Evolutionary conservation across 2,113 vertebrate genomes (phyloP), one percentile per base, ranked within the genome.

Genomic region (Athene noctua): DNA sequence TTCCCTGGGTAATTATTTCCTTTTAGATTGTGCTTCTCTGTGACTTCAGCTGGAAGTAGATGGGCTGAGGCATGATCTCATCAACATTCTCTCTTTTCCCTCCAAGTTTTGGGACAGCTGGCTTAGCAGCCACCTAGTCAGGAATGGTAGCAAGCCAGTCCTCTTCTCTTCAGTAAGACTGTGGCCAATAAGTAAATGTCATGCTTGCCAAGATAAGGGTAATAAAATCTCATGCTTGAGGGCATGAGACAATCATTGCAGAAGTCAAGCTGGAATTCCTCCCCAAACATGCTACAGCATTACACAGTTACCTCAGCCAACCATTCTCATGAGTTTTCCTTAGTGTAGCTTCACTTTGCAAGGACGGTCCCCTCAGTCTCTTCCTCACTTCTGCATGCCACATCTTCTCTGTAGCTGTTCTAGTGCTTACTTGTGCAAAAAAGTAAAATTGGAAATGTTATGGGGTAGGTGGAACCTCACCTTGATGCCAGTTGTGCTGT

Each of bases 191-290:
- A 78, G 59, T 88, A 71, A 55, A 47, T 57, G 68, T 46, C 65
- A 34, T 40, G 40, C 46, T 84, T 80, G 83, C 90, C 80, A 89
- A 94, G 77, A 79, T 79, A 95, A 94, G 73, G 57, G 40, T 65
- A 95, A 92, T 92, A 87, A 86, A 88, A 94, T 46, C 65, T 95
- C 30, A 19, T 79, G 80, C 91, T 54, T 72, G 57, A 78, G 80
- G 90, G 75, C 88, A 84, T 88, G 79, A 95, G 83, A 42, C 77
- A 78, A 32, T 91, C 40, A 30, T 52, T 80, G 72, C 86, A 92
- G 92, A 62, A 88, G 51, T 96, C 80, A 86, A 52, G 72, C 90
- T 92, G 77, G 57, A 91, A 63, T 91, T 85, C 73, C 77, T 95
- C 68, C 77, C 57, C 72, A 67, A 19, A 90, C 54, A 88, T 95